Evolutionary conservation across 2,113 vertebrate genomes (phyloP).

Genomic region (Sinocyclocheilus grahami): DNA sequence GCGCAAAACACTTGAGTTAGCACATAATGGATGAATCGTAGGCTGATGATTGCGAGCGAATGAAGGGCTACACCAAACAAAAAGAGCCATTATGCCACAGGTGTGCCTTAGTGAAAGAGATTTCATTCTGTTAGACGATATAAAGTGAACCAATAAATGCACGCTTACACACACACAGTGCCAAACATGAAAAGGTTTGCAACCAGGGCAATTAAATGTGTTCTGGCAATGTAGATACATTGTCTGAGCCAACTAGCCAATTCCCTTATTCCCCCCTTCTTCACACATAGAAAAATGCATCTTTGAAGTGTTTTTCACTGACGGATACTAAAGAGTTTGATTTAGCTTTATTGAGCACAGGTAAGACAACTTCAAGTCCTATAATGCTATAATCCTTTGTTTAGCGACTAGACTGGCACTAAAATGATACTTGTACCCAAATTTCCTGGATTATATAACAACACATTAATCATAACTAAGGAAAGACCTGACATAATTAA

Average conservation of each 20-base stretch:
- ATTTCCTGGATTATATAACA: not conserved
- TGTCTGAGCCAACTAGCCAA: conserved; percentile 38
- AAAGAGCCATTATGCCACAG: conserved; percentile 58
- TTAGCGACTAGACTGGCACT: not conserved
- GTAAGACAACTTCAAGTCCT: not conserved
- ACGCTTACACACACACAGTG: conserved; percentile 29
- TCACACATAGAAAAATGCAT: not conserved
- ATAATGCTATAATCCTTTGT: not conserved
- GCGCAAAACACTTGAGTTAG: conserved; percentile 54
- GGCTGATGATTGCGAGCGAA: conserved; percentile 37
- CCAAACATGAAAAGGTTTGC: conserved; percentile 47
- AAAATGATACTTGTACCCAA: not conserved
- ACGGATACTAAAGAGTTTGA: not conserved
- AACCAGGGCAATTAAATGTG: conserved; percentile 23
- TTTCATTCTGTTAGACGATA: conserved; percentile 54
- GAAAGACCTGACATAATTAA: not conserved
- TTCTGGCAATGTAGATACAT: conserved; percentile 34
- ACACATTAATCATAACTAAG: not conserved
- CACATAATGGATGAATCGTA: conserved; percentile 54
- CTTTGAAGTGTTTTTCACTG: conserved; percentile 23
- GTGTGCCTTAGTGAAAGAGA: conserved; percentile 55
- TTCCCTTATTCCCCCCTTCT: not conserved
- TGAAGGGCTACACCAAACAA: conserved; percentile 54
- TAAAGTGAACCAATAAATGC: conserved; percentile 54
- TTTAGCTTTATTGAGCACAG: not conserved